phyloP scores from a whole-genome alignment of 2,888 invertebrate genomes.

The Amphipyra berbera region DNA sequence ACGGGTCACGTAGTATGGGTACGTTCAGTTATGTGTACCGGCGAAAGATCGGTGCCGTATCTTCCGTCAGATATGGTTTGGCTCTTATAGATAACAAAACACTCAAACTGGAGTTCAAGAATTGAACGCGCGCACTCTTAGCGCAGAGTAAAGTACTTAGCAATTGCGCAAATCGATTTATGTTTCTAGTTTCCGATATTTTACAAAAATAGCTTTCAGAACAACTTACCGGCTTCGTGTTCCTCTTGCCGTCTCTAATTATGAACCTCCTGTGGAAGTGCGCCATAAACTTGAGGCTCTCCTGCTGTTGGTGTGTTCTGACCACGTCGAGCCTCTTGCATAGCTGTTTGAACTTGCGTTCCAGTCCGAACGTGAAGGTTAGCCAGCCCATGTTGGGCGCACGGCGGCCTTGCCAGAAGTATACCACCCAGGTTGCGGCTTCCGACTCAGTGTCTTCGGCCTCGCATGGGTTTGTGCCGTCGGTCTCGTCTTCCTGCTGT shows the following conservation, averaged over 20 bases:
- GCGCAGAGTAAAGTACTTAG: too few relatives aligned
- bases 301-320: conserved; percentile 99
- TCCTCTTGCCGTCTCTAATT: conserved; percentile 96
- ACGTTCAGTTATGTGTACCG: too few relatives aligned
- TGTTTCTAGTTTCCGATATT: too few relatives aligned
- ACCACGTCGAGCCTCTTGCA: conserved; percentile 94
- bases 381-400: conserved; percentile 99
- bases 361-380: conserved; percentile 98
- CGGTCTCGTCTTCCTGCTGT: conserved; percentile 88
- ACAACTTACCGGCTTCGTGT: conserved; percentile 77
- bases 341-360: conserved; percentile 85
- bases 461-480: conserved; percentile 72
- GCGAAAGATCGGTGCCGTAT: too few relatives aligned
- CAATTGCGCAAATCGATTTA: too few relatives aligned
- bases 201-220: background rate
- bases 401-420: conserved; percentile 99
- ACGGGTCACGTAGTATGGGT: too few relatives aligned
- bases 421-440: conserved; percentile 95
- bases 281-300: conserved; percentile 99
- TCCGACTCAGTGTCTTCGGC: conserved; percentile 85
- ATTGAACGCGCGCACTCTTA: too few relatives aligned
- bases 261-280: conserved; percentile 98
- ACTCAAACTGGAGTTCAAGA: too few relatives aligned
- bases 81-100: too few relatives aligned
- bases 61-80: too few relatives aligned